A percentile compares a stretch with the other conserved stretches of the same genome.
phyloP scores from a whole-genome alignment of 2,113 vertebrate genomes.

The Cebidichthys violaceus region DNA sequence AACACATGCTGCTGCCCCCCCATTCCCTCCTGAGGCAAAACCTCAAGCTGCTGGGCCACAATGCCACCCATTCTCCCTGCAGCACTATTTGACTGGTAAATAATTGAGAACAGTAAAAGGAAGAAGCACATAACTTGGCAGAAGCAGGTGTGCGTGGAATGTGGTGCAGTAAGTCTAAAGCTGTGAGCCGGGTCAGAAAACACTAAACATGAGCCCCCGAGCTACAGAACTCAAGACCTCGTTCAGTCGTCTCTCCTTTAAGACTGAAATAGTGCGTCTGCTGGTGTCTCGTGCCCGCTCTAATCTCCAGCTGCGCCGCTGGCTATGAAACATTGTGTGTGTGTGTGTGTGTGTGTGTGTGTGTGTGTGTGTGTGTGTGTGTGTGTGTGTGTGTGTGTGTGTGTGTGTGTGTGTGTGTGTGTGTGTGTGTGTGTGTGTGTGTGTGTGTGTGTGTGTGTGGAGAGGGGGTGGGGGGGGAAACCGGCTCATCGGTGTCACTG shows the following conservation, averaged over 20 bases:
- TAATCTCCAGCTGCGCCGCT: slow-evolving; percentile 3
- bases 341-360: background rate
- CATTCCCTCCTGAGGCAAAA: background rate
- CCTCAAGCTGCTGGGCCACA: slow-evolving; percentile 30
- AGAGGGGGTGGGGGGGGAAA: background rate
- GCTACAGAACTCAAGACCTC: slow-evolving; percentile 2
- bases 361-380: too few relatives aligned
- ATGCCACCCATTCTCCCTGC: slow-evolving; percentile 4
- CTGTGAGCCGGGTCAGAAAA: slow-evolving; percentile 1
- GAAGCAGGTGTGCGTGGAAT: slow-evolving; percentile 21
- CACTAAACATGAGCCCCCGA: background rate
- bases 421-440: background rate
- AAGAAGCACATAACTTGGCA: background rate
- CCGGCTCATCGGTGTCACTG: slow-evolving; percentile 4
- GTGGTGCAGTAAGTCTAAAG: background rate
- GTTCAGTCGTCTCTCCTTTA: slow-evolving; percentile 16
- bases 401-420: background rate
- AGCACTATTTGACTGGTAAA: slow-evolving; percentile 38
- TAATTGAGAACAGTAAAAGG: slow-evolving; percentile 22
- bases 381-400: too few relatives aligned
- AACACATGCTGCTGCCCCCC: slow-evolving; percentile 25
- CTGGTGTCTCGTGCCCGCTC: slow-evolving; percentile 11
- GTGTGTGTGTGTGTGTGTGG: too few relatives aligned
- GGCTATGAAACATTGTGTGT: slow-evolving; percentile 11
- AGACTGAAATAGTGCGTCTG: background rate